phyloP scores from a whole-genome alignment of 1,140 invertebrate genomes.

The Drosophila orena region DNA sequence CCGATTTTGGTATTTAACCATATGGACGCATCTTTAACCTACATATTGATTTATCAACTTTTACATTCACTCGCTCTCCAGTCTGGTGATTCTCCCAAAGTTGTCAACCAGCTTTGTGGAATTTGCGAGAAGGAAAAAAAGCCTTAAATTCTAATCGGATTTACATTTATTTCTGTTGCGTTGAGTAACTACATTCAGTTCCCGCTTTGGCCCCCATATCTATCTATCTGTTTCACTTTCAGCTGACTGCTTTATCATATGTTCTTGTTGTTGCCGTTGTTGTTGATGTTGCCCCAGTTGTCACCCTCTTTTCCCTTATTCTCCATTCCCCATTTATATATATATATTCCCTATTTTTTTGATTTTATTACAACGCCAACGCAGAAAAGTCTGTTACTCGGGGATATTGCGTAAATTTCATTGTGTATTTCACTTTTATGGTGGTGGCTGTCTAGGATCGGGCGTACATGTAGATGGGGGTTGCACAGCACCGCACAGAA shows the following conservation, averaged over 20 bases:
- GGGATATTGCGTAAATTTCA: slow-evolving; percentile 82
- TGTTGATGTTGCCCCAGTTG: slow-evolving; percentile 46
- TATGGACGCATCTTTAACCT: slow-evolving; percentile 12
- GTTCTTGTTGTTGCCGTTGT: slow-evolving; percentile 17
- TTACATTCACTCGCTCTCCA: slow-evolving; percentile 24
- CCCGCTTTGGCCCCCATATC: neutral
- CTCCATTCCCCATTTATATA: slow-evolving; percentile 33
- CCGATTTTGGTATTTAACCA: slow-evolving; percentile 10
- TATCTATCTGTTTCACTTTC: slow-evolving; percentile 56
- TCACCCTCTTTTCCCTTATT: slow-evolving; percentile 68
- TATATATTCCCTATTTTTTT: slow-evolving; percentile 62
- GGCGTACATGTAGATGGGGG: slow-evolving; percentile 23
- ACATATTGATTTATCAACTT: slow-evolving; percentile 32
- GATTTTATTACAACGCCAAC: slow-evolving; percentile 79
- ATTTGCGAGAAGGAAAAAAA: slow-evolving; percentile 33
- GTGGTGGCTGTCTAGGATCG: slow-evolving; percentile 67
- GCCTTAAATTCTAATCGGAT: slow-evolving; percentile 78
- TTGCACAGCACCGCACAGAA: slow-evolving; percentile 4
- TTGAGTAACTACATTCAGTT: slow-evolving; percentile 30
- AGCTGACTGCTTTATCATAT: slow-evolving; percentile 71
- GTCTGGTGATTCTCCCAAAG: slow-evolving; percentile 46
- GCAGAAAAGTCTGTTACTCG: slow-evolving; percentile 71
- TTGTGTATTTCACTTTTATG: slow-evolving; percentile 82
- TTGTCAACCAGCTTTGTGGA: slow-evolving; percentile 40
- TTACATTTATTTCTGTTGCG: slow-evolving; percentile 57